A percentile compares a stretch with the other conserved stretches of the same genome.
These are phyloP conservation scores for Progne subis DNA, from an alignment of 2,113 vertebrate species.

Conservation along the genomic window DNA sequence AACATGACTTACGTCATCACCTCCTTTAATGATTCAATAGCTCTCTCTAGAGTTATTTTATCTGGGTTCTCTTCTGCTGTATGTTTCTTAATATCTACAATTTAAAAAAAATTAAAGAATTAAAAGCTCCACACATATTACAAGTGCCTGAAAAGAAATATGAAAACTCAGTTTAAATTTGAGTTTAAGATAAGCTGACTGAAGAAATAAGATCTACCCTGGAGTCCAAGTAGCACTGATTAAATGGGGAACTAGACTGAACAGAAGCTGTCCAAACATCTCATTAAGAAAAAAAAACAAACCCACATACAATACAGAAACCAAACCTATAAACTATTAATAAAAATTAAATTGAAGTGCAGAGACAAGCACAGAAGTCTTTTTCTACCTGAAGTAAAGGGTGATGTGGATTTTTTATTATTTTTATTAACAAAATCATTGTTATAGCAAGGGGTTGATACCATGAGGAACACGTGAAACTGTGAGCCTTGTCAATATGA, in stretches of 20 bases:
- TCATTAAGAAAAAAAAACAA: not conserved
- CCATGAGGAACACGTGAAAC: not conserved
- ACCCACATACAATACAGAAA: not conserved
- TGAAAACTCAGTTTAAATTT: not conserved
- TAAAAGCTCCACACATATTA: not conserved
- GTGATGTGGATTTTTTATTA: not conserved
- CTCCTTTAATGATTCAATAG: conserved; percentile 95
- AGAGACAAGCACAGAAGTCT: not conserved
- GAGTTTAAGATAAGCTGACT: not conserved
- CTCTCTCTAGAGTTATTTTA: conserved; percentile 90
- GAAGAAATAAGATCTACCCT: not conserved
- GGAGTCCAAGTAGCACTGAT: not conserved
- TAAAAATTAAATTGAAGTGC: not conserved
- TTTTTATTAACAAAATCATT: not conserved
- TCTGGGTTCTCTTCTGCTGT: conserved; percentile 95
- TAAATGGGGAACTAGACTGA: not conserved
- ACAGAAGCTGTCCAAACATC: not conserved
- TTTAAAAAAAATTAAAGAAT: not conserved
- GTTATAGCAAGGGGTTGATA: not conserved
- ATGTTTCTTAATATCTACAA: conserved; percentile 94
- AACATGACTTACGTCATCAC: conserved; percentile 93
- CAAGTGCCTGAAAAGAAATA: not conserved
- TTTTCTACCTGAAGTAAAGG: not conserved
- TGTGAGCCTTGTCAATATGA: not conserved
- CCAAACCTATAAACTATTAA: not conserved